These are phyloP conservation scores for Malurus cyaneus DNA, from an alignment of 2,113 vertebrate genomes.

Conservation along the genomic window DNA sequence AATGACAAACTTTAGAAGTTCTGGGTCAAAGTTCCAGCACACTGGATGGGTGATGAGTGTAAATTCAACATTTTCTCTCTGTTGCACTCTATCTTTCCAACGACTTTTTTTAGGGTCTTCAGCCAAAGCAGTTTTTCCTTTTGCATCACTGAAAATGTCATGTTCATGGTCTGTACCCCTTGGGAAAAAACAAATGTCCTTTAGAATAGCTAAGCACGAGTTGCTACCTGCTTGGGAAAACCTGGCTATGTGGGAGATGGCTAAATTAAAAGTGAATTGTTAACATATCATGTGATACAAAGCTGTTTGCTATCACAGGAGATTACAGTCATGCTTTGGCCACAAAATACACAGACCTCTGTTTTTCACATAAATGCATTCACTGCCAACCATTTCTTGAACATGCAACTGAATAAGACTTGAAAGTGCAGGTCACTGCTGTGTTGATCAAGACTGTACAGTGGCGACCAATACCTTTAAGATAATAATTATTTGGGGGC, in stretches of 20 bases:
- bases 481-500: neutral
- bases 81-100: neutral
- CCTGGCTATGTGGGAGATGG: neutral
- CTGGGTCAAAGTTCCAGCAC: neutral
- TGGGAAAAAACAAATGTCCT: neutral
- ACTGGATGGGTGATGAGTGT: neutral
- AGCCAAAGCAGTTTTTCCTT: neutral
- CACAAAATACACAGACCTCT: neutral
- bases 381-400: neutral
- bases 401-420: neutral
- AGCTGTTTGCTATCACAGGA: neutral
- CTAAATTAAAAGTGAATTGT: neutral
- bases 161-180: neutral
- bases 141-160: neutral
- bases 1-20: neutral
- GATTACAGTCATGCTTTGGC: neutral
- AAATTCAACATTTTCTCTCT: neutral
- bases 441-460: neutral
- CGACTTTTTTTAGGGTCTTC: neutral
- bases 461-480: neutral
- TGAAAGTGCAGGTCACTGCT: neutral
- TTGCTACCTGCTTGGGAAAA: neutral
- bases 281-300: rapidly evolving
- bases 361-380: neutral
- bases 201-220: neutral